A percentile compares a stretch with the other conserved stretches of the same genome.
phyloP scores from a whole-genome alignment of 1,140 invertebrate species.

The Formica selysi region DNA sequence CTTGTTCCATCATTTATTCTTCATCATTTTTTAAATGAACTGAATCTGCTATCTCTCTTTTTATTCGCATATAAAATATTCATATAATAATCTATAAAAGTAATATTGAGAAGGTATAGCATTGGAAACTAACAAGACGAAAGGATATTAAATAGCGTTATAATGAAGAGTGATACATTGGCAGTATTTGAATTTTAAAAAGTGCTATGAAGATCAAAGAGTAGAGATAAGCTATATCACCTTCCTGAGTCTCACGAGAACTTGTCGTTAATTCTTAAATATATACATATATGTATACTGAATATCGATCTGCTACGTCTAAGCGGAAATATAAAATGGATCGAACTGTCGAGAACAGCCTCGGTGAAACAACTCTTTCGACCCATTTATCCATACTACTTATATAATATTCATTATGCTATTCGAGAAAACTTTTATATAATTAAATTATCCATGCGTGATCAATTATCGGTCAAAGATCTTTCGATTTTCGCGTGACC shows the following conservation, averaged over 20 bases:
- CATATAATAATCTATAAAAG: conserved; percentile 6
- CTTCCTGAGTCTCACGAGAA: conserved; percentile 19
- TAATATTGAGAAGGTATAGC: not conserved
- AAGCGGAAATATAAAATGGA: conserved; percentile 44
- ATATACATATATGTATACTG: conserved; percentile 19
- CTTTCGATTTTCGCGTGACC: not conserved
- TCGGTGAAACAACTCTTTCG: conserved; percentile 6
- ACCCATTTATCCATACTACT: conserved; percentile 43
- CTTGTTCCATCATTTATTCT: conserved; percentile 21
- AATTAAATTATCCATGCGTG: conserved; percentile 20
- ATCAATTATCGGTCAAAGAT: not conserved
- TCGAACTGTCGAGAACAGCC: conserved; percentile 11
- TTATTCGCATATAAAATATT: not conserved
- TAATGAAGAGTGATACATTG: not conserved
- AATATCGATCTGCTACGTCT: conserved; percentile 35
- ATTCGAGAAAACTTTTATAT: not conserved
- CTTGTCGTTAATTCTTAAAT: conserved; percentile 21
- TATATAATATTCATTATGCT: conserved; percentile 47
- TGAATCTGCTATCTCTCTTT: not conserved
- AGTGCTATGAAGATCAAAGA: not conserved
- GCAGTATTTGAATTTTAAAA: conserved; percentile 6
- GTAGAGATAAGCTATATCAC: not conserved
- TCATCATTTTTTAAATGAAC: not conserved
- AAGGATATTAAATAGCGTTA: not conserved
- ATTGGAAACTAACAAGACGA: not conserved